Conservation (phyloP, 2,797 vertebrate genomes). For the Chaetodon trifasciatus region DNA sequence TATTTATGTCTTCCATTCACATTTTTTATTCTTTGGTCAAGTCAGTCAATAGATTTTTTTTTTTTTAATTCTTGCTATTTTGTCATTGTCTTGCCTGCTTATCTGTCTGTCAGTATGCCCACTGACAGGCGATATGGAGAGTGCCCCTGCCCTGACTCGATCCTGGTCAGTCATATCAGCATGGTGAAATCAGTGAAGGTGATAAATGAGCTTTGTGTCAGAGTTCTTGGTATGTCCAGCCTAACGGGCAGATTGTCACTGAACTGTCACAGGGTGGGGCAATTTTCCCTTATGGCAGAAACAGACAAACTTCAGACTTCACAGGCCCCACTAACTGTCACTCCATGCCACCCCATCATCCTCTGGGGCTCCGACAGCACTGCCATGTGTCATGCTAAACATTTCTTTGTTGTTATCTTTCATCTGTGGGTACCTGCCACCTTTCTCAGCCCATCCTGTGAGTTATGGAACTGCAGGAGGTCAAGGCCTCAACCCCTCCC, state of each 20-base stretch:
- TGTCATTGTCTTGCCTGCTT: slow-evolving; percentile 20
- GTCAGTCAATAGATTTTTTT: neutral
- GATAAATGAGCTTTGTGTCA: slow-evolving; percentile 77
- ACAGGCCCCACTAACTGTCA: slow-evolving; percentile 80
- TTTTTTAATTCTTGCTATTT: neutral
- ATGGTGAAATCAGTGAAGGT: slow-evolving; percentile 59
- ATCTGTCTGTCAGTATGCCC: slow-evolving; percentile 35
- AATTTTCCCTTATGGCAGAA: slow-evolving; percentile 88
- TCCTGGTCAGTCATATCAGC: slow-evolving; percentile 51
- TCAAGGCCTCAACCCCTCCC: slow-evolving; percentile 84
- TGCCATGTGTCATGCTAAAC: slow-evolving; percentile 82
- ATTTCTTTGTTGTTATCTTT: slow-evolving; percentile 91
- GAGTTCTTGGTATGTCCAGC: slow-evolving; percentile 56
- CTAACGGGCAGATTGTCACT: slow-evolving; percentile 59
- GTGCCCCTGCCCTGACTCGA: slow-evolving; percentile 14
- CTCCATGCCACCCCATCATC: slow-evolving; percentile 87
- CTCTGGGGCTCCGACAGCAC: slow-evolving; percentile 78
- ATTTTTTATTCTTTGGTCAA: neutral
- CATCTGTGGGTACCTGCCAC: slow-evolving; percentile 88
- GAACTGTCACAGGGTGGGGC: slow-evolving; percentile 59
- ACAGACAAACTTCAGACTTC: slow-evolving; percentile 87
- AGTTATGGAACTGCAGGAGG: slow-evolving; percentile 87
- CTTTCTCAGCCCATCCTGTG: slow-evolving; percentile 85
- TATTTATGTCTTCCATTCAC: slow-evolving; percentile 20
- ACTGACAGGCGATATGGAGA: slow-evolving; percentile 36